phyloP scores from a whole-genome alignment of 2,113 vertebrate species.

The Pseudolaguvia tuberculata region DNA sequence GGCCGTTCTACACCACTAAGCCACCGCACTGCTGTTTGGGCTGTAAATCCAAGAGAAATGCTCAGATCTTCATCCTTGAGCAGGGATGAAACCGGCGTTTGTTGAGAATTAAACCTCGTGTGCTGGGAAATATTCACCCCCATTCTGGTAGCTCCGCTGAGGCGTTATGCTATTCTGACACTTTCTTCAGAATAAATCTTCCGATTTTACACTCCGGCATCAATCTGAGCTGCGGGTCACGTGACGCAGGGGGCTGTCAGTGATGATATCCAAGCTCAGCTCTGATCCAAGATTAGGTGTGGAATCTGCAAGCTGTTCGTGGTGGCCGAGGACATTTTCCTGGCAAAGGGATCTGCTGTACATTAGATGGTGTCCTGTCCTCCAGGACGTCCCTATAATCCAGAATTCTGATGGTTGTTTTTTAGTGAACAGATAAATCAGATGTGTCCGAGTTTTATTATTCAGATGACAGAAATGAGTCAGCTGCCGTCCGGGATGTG shows the following conservation, averaged over 20 bases:
- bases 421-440: neutral
- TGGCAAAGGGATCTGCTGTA: slow-evolving; percentile 28
- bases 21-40: no score
- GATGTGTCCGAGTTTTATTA: neutral
- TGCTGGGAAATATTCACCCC: neutral
- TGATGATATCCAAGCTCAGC: slow-evolving; percentile 2
- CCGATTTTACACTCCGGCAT: slow-evolving; percentile 2
- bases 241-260: slow-evolving; percentile 22
- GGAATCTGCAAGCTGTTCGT: slow-evolving; percentile 46
- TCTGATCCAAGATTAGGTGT: slow-evolving; percentile 21
- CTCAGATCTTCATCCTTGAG: neutral
- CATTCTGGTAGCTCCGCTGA: no score
- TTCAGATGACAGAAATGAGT: slow-evolving; percentile 17
- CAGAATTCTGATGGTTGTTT: slow-evolving; percentile 5
- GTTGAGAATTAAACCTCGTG: slow-evolving; percentile 16
- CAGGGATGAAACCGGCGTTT: slow-evolving; percentile 13
- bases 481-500: slow-evolving; percentile 48
- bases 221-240: slow-evolving; percentile 14
- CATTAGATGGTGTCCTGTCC: slow-evolving; percentile 29
- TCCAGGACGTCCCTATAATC: slow-evolving; percentile 34
- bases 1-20: no score
- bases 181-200: neutral
- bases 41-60: neutral
- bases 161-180: no score
- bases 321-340: slow-evolving; percentile 24